A percentile compares a stretch with the other conserved stretches of the same genome.
Conservation (phyloP, 2,888 invertebrate genomes). For the Scrobipalpa costella region DNA sequence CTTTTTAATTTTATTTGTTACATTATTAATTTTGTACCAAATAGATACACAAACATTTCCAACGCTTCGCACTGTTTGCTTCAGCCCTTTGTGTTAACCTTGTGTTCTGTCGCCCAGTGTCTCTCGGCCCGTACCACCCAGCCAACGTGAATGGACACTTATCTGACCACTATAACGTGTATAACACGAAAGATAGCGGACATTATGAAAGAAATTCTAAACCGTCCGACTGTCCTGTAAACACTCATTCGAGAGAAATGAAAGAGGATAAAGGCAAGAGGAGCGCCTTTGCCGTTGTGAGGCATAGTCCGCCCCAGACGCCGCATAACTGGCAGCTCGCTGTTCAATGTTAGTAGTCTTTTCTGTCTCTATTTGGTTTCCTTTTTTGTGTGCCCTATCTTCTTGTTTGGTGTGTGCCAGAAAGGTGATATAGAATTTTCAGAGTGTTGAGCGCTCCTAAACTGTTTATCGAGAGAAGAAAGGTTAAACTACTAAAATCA, state of each 20-base stretch:
- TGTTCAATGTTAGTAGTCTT: constrained; percentile 84
- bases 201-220: constrained; percentile 78
- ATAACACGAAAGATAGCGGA: constrained; percentile 77
- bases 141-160: constrained; percentile 74
- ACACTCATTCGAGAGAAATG: constrained; percentile 75
- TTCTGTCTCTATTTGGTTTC: constrained; percentile 40
- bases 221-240: constrained; percentile 72
- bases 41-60: constrained; percentile 52
- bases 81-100: constrained; percentile 79
- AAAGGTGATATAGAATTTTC: constrained; percentile 27
- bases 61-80: constrained; percentile 59
- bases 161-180: constrained; percentile 76
- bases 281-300: constrained; percentile 83
- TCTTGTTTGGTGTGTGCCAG: constrained; percentile 30
- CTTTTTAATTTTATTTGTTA: background rate
- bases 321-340: constrained; percentile 82
- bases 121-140: constrained; percentile 76
- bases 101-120: constrained; percentile 70
- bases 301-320: constrained; percentile 80
- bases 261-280: constrained; percentile 76
- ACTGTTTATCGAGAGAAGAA: no score
- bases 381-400: constrained; percentile 42
- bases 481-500: no score
- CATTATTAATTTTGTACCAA: constrained; percentile 34
- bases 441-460: background rate